Percentiles rank a stretch among this genome's conserved stretches.
Evolutionary conservation across 2,113 vertebrate genomes (phyloP).

Genomic region (Benitochromis conjunctus): DNA sequence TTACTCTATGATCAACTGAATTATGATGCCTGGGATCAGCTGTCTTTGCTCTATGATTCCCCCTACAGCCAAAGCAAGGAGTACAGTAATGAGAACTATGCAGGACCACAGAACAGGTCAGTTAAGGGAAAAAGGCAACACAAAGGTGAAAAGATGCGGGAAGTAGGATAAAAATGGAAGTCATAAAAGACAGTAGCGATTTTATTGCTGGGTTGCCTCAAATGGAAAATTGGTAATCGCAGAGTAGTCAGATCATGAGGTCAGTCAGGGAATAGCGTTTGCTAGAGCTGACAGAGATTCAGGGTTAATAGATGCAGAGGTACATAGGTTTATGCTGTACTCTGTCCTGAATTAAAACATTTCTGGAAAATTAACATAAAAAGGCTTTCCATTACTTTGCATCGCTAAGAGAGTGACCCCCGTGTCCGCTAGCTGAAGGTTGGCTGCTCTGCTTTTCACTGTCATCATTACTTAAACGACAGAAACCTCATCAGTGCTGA

Average conservation of each 20-base stretch:
- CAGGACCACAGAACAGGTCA: background rate
- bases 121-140: conserved; percentile 1
- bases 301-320: background rate
- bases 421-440: background rate
- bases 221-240: background rate
- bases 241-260: background rate
- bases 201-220: background rate
- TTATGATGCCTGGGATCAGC: conserved; percentile 51
- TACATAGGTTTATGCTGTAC: background rate
- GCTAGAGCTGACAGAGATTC: background rate
- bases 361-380: background rate
- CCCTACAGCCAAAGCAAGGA: conserved; percentile 66
- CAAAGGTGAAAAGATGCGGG: conserved; percentile 27
- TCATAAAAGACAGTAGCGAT: background rate
- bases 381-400: background rate
- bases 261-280: background rate
- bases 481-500: background rate
- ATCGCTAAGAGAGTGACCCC: background rate
- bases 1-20: conserved; percentile 52
- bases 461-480: background rate
- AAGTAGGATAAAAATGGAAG: background rate
- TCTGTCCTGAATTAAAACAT: background rate
- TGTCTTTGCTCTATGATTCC: conserved; percentile 44
- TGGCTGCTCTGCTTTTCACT: background rate
- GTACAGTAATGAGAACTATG: background rate